These are phyloP conservation scores for Didymodactylos carnosus DNA, from an alignment of 2,888 invertebrate genomes.

Conservation along the genomic window DNA sequence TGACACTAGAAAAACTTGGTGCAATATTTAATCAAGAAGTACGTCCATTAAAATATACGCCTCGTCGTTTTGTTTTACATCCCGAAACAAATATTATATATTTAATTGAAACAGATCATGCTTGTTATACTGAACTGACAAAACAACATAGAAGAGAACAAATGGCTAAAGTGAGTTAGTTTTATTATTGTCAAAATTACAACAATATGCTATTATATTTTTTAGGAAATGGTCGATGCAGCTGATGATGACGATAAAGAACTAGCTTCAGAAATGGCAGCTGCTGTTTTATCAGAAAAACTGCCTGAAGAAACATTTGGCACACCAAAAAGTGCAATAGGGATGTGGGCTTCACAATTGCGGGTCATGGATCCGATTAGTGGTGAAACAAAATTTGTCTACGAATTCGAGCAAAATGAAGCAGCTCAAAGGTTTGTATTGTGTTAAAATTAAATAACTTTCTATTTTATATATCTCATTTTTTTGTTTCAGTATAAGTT, in stretches of 20 bases:
- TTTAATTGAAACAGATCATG: slow-evolving; percentile 87
- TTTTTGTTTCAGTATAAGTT: slow-evolving; percentile 42
- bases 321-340: slow-evolving; percentile 73
- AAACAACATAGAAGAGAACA: slow-evolving; percentile 75
- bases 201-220: background rate
- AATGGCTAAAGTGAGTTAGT: slow-evolving; percentile 56
- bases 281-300: slow-evolving; percentile 64
- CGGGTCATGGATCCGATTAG: slow-evolving; percentile 27
- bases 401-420: slow-evolving; percentile 79
- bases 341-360: slow-evolving; percentile 70
- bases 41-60: slow-evolving; percentile 70
- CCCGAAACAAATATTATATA: slow-evolving; percentile 62
- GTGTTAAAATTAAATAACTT: background rate
- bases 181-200: too few relatives aligned
- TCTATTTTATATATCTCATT: too few relatives aligned
- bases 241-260: slow-evolving; percentile 87
- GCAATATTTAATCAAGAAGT: slow-evolving; percentile 78
- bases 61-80: slow-evolving; percentile 77
- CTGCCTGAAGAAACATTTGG: slow-evolving; percentile 80
- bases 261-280: slow-evolving; percentile 86
- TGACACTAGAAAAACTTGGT: slow-evolving; percentile 88
- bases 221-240: slow-evolving; percentile 67
- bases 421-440: slow-evolving; percentile 50
- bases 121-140: slow-evolving; percentile 87
- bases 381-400: slow-evolving; percentile 27